Conservation (phyloP, 2,888 invertebrate genomes). For the Parelbella ahira region DNA sequence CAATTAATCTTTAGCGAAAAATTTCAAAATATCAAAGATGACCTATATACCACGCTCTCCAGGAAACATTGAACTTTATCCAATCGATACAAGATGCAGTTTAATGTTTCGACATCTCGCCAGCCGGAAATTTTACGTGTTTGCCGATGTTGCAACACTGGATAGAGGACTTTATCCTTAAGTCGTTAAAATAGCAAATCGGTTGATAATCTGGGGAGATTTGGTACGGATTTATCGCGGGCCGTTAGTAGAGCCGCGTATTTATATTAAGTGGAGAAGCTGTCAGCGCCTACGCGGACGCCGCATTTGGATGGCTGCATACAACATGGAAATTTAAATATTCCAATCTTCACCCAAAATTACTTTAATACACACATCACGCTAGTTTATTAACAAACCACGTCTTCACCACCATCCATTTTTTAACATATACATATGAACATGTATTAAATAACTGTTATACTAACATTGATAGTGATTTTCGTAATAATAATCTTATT, state of each 20-base stretch:
- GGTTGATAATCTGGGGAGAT: slow-evolving; percentile 47
- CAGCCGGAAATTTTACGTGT: slow-evolving; percentile 37
- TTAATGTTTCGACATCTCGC: slow-evolving; percentile 31
- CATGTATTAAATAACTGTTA: no score
- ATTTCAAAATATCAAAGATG: slow-evolving; percentile 41
- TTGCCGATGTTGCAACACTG: slow-evolving; percentile 30
- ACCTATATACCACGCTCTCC: slow-evolving; percentile 38
- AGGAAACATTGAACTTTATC: slow-evolving; percentile 44
- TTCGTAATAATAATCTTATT: no score
- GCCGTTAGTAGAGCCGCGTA: slow-evolving; percentile 68
- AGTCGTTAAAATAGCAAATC: slow-evolving; percentile 58
- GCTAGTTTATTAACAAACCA: no score
- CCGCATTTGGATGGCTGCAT: slow-evolving; percentile 64
- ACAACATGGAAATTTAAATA: slow-evolving; percentile 44
- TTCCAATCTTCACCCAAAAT: no score
- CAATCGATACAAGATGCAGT: slow-evolving; percentile 36
- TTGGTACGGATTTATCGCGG: slow-evolving; percentile 67
- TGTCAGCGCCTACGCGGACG: slow-evolving; percentile 76
- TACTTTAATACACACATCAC: no score
- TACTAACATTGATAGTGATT: no score
- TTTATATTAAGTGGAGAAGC: slow-evolving; percentile 78
- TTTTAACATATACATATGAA: no score
- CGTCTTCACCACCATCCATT: no score
- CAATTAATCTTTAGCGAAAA: slow-evolving; percentile 43
- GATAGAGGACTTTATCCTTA: slow-evolving; percentile 62